Base-by-base conservation (phyloP, 2,888 invertebrate species). In the Philaethria dido region DNA sequence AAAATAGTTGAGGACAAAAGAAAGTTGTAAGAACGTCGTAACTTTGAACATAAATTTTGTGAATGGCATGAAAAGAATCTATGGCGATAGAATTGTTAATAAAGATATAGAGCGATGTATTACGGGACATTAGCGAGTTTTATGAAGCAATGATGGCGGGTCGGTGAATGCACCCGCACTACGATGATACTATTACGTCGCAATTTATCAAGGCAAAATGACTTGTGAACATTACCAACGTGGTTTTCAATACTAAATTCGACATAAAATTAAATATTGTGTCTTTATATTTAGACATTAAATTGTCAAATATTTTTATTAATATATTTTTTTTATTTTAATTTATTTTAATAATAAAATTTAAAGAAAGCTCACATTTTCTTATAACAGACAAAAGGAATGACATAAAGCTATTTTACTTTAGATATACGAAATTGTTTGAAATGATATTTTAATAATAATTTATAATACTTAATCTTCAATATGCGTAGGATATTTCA, bases 41-140 rank as follows among this genome's bases (percentile, higher is more conserved):
- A 92, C 85, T 85, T 78, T 76, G 68, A 83, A 79, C 88, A 87
- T 92, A 90, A 92, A 92, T 83, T 85, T 86, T 83, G 88, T 90
- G 88, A 91, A 90, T 86, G 84, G 80, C 77, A 78, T 81, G 76
- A 82, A 87, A 85, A 83, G 87, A 88, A 88, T 89, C 87, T 86
- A 90, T 87, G 84, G 84, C 80, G 83, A 81, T 84, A 81, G 89
- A 89, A 90, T 88, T 87, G 88, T 91, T 92, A 92, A 92, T 92
- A 92, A 88, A 91, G 92, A 90, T 92, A 90, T 91, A 88, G 88
- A 87, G 84, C 83, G 80, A 85, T 84, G 86, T 88, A 89, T 89
- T 89, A 91, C 78, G 82, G 84, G 84, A 86, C 85, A 92, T 92
- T 92, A 92, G 91, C 83, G 87, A 81, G 76, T 75, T 83, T 92